phyloP scores from a whole-genome alignment of 2,113 vertebrate species.

The Chlamydotis undulata region DNA sequence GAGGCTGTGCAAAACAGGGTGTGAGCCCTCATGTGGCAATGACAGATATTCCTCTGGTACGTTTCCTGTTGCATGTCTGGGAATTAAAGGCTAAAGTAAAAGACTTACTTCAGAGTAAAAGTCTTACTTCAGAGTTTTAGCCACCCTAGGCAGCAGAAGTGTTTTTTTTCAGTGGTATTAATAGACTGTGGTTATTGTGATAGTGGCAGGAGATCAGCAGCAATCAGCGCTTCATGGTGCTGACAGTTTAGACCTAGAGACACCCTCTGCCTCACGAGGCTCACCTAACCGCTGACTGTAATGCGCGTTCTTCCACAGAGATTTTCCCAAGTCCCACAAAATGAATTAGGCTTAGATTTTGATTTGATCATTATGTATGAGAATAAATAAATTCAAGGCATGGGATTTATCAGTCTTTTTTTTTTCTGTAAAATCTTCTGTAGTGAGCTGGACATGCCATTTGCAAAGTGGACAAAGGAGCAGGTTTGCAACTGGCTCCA shows the following conservation, averaged over 20 bases:
- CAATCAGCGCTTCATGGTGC: rapidly evolving
- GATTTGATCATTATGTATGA: background rate
- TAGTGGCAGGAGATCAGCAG: background rate
- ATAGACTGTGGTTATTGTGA: rapidly evolving
- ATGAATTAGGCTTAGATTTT: background rate
- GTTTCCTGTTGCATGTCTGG: background rate
- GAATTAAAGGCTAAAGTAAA: background rate
- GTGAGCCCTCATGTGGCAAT: background rate
- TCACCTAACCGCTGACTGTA: rapidly evolving
- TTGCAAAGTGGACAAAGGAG: conserved; percentile 95
- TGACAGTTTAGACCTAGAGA: background rate
- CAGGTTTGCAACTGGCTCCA: conserved; percentile 96
- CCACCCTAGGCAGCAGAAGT: background rate
- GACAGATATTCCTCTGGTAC: background rate
- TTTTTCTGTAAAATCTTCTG: background rate
- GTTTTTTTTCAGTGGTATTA: background rate
- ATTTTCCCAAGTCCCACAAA: background rate
- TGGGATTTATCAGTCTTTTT: background rate
- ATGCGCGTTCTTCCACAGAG: rapidly evolving
- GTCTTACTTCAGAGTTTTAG: background rate
- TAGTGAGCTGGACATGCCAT: conserved; percentile 94
- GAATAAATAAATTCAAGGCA: background rate
- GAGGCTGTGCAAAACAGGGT: rapidly evolving
- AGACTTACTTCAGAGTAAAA: background rate
- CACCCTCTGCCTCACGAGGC: background rate